phyloP scores from a whole-genome alignment of 2,797 vertebrate genomes.

The Heliangelus exortis region DNA sequence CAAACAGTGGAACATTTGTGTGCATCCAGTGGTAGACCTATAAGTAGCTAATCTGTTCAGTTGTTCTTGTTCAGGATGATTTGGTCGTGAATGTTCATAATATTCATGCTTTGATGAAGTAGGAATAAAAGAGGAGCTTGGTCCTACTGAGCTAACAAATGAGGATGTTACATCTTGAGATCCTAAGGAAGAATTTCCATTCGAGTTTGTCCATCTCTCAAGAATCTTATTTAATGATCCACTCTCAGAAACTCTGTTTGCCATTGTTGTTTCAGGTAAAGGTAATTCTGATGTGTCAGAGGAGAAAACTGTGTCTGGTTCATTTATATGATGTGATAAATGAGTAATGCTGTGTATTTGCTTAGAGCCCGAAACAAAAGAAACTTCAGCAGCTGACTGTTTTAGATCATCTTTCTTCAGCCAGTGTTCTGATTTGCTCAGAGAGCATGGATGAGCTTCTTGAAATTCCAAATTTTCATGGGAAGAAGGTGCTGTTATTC shows the following conservation, averaged over 20 bases:
- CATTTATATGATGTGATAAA: neutral
- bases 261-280: conserved; percentile 60
- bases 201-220: neutral
- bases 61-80: conserved; percentile 63
- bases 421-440: conserved; percentile 42
- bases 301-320: conserved; percentile 22
- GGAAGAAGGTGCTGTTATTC: conserved; percentile 58
- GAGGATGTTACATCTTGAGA: neutral
- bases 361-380: conserved; percentile 53
- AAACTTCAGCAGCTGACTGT: conserved; percentile 62
- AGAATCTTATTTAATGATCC: neutral
- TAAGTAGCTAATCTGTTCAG: conserved; percentile 38
- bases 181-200: conserved; percentile 4
- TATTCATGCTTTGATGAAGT: conserved; percentile 3
- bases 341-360: conserved; percentile 23
- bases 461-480: conserved; percentile 57
- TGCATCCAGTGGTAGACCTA: conserved; percentile 10
- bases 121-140: conserved; percentile 19
- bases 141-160: conserved; percentile 46
- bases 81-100: conserved; percentile 41
- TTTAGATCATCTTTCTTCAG: conserved; percentile 62
- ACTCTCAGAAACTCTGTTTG: neutral
- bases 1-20: conserved; percentile 18
- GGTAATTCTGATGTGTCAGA: conserved; percentile 49
- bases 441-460: conserved; percentile 13